phyloP scores from a whole-genome alignment of 2,888 invertebrate genomes.

The Plagodis dolabraria region DNA sequence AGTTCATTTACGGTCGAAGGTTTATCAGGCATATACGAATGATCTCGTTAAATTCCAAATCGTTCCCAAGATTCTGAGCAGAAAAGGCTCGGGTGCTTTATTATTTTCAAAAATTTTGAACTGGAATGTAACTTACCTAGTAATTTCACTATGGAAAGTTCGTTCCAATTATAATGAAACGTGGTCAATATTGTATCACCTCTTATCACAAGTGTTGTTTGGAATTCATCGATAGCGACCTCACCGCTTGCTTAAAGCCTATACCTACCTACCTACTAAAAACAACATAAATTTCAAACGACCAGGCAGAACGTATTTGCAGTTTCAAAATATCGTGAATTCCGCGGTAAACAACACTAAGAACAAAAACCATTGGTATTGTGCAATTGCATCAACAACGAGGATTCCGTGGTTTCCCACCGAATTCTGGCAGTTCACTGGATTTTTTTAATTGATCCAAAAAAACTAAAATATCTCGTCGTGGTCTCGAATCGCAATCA shows the following conservation, averaged over 20 bases:
- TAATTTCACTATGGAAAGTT: no score
- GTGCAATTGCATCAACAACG: constrained; percentile 64
- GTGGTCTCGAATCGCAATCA: constrained; percentile 73
- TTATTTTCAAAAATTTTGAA: no score
- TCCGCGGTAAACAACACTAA: constrained; percentile 54
- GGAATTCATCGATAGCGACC: constrained; percentile 39
- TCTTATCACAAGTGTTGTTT: no score
- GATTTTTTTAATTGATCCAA: constrained; percentile 68
- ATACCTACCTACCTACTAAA: constrained; percentile 40
- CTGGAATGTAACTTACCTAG: no score
- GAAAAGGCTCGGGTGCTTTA: background rate
- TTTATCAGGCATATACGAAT: background rate
- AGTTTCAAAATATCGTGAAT: constrained; percentile 59
- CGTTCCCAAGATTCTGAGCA: no score
- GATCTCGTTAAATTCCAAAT: background rate
- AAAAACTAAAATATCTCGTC: constrained; percentile 50
- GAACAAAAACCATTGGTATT: constrained; percentile 62
- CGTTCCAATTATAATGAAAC: no score
- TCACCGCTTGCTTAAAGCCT: constrained; percentile 37
- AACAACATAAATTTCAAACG: constrained; percentile 48
- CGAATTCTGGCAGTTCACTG: constrained; percentile 67
- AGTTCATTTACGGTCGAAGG: background rate
- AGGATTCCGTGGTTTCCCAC: constrained; percentile 74
- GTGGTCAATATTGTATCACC: no score
- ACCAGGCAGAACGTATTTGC: constrained; percentile 49